phyloP scores from a whole-genome alignment of 2,113 vertebrate species.

The Sorex araneus region DNA sequence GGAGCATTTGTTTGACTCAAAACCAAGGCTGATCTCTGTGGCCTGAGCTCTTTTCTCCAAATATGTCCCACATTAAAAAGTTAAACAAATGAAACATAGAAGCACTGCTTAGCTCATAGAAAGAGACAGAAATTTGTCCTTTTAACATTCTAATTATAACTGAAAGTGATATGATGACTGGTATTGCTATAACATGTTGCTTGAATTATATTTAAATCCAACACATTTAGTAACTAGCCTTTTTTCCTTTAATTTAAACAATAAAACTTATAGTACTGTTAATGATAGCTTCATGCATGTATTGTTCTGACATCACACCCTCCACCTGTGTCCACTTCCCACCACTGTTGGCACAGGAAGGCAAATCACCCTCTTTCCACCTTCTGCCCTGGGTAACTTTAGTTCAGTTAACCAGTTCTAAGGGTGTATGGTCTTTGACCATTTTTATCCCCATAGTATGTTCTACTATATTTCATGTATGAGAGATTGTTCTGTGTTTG shows the following conservation, averaged over 20 bases:
- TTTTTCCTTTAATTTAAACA: background rate
- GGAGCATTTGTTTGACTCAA: slow-evolving; percentile 68
- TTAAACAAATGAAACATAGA: background rate
- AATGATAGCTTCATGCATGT: too few relatives aligned
- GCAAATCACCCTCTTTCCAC: too few relatives aligned
- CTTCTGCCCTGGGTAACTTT: too few relatives aligned
- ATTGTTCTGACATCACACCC: too few relatives aligned
- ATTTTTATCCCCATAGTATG: too few relatives aligned
- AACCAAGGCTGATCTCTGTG: slow-evolving; percentile 41
- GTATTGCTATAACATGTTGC: background rate
- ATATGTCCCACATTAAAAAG: slow-evolving; percentile 36
- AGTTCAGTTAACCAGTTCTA: too few relatives aligned
- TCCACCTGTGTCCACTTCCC: too few relatives aligned
- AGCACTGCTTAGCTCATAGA: slow-evolving; percentile 33
- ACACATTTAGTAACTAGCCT: background rate
- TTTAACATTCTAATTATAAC: slow-evolving; percentile 2
- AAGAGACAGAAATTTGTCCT: slow-evolving; percentile 48
- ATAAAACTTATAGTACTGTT: too few relatives aligned
- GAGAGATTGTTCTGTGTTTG: too few relatives aligned
- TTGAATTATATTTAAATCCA: slow-evolving; percentile 7
- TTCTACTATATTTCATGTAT: too few relatives aligned
- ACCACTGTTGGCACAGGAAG: too few relatives aligned
- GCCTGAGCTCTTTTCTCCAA: slow-evolving; percentile 42
- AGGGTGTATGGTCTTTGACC: too few relatives aligned
- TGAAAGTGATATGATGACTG: slow-evolving; percentile 38